Percentiles rank a stretch among this genome's conserved stretches.
Conservation (phyloP, 1,140 invertebrate genomes). For the Zaprionus inermis region DNA sequence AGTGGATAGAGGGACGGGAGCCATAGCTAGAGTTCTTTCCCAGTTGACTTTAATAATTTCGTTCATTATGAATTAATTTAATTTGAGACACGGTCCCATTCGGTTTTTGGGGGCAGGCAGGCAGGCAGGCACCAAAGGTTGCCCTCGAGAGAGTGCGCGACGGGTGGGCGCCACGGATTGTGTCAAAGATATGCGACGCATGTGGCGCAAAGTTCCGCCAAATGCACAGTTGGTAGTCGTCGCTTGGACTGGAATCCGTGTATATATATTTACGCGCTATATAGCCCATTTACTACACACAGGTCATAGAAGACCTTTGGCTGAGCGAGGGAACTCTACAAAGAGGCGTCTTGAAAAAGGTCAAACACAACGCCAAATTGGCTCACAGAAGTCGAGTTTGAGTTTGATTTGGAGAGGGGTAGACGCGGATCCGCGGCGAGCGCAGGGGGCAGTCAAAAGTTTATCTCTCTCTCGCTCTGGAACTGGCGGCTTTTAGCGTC, state of each 20-base stretch:
- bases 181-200: conserved; percentile 81
- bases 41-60: conserved; percentile 73
- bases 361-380: conserved; percentile 76
- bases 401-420: conserved; percentile 2
- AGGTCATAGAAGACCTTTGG: conserved; percentile 30
- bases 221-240: conserved; percentile 79
- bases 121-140: conserved; percentile 71
- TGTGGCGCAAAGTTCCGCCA: conserved; percentile 79
- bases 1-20: background rate
- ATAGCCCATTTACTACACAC: conserved; percentile 70
- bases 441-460: conserved; percentile 56
- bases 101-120: background rate
- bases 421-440: conserved; percentile 12
- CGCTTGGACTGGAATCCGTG: conserved; percentile 56
- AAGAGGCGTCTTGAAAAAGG: conserved; percentile 57
- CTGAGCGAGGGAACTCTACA: conserved; percentile 14
- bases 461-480: conserved; percentile 50
- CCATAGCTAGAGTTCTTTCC: conserved; percentile 14
- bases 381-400: conserved; percentile 43
- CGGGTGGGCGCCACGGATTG: conserved; percentile 80
- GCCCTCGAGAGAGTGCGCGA: conserved; percentile 70
- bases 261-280: conserved; percentile 19
- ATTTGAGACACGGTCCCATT: conserved; percentile 55
- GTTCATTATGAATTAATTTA: conserved; percentile 81
- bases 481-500: conserved; percentile 17